Percentiles rank a stretch among this genome's conserved stretches.
Conservation (phyloP, 2,797 vertebrate genomes). For the Takifugu ocellatus region DNA sequence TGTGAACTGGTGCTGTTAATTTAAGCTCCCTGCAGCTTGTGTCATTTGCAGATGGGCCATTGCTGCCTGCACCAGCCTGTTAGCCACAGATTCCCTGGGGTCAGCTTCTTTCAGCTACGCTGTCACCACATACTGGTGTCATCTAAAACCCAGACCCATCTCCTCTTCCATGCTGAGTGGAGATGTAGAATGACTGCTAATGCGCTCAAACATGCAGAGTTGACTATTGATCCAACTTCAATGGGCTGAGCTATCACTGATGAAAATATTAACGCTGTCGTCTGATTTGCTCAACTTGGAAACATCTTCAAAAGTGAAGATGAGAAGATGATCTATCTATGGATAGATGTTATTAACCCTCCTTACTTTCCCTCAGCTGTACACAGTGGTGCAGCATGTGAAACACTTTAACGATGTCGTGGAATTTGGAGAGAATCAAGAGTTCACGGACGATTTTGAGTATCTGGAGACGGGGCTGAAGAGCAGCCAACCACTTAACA, state of each 20-base stretch:
- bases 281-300: constrained; percentile 37
- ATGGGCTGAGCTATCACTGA: constrained; percentile 53
- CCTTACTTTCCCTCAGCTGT: constrained; percentile 79
- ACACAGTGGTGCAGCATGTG: constrained; percentile 98
- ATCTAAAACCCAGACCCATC: constrained; percentile 23
- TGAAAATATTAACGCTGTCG: constrained; percentile 51
- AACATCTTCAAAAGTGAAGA: constrained; percentile 27
- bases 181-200: constrained; percentile 23
- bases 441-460: constrained; percentile 99
- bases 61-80: constrained; percentile 32
- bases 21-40: constrained; percentile 29
- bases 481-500: constrained; percentile 98
- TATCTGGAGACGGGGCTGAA: constrained; percentile 98
- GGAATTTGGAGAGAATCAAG: constrained; percentile 99
- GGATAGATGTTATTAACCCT: constrained; percentile 50
- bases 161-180: constrained; percentile 21
- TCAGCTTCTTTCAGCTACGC: constrained; percentile 30
- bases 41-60: constrained; percentile 39
- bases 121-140: constrained; percentile 24
- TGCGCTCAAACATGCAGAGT: constrained; percentile 31
- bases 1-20: constrained; percentile 28
- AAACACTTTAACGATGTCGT: constrained; percentile 99
- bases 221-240: constrained; percentile 33
- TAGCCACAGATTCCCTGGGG: constrained; percentile 32
- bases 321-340: constrained; percentile 17